Evolutionary conservation across 2,113 vertebrate species (phyloP).

Genomic region (Aplodontia rufa): DNA sequence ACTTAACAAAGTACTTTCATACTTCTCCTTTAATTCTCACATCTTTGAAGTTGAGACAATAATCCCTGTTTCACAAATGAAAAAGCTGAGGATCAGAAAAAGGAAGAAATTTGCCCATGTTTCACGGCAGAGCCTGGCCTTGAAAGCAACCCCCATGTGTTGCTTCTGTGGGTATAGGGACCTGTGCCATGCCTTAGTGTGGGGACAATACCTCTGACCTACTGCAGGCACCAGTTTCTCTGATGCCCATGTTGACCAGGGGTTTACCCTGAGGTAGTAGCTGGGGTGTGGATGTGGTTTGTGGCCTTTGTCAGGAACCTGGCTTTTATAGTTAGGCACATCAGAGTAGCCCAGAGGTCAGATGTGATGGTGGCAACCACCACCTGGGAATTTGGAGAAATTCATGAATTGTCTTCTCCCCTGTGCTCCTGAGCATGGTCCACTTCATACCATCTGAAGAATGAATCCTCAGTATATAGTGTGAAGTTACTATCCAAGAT

Average conservation of each 20-base stretch:
- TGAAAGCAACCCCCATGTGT: accelerated
- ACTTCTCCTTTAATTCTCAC: background rate
- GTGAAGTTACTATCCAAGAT: background rate
- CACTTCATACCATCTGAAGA: too few species aligned
- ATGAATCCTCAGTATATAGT: background rate
- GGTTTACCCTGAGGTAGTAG: background rate
- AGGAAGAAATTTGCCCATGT: background rate
- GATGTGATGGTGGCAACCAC: background rate
- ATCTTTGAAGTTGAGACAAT: background rate
- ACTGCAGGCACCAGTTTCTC: background rate
- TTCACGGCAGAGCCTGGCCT: background rate
- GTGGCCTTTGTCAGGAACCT: background rate
- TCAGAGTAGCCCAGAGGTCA: background rate
- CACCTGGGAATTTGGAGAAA: background rate
- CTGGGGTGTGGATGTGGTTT: background rate
- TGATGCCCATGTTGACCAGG: accelerated
- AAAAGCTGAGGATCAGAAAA: background rate
- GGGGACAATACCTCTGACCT: accelerated
- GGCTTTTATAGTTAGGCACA: background rate
- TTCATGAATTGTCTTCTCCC: background rate
- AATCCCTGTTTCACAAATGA: background rate
- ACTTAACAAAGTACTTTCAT: background rate
- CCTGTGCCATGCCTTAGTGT: too few species aligned
- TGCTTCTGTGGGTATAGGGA: background rate
- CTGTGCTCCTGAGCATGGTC: too few species aligned